A percentile compares a stretch with the other conserved stretches of the same genome.
These are phyloP conservation scores for Drosophila pseudoobscura DNA, from an alignment of 1,140 invertebrate species.

Conservation along the genomic window DNA sequence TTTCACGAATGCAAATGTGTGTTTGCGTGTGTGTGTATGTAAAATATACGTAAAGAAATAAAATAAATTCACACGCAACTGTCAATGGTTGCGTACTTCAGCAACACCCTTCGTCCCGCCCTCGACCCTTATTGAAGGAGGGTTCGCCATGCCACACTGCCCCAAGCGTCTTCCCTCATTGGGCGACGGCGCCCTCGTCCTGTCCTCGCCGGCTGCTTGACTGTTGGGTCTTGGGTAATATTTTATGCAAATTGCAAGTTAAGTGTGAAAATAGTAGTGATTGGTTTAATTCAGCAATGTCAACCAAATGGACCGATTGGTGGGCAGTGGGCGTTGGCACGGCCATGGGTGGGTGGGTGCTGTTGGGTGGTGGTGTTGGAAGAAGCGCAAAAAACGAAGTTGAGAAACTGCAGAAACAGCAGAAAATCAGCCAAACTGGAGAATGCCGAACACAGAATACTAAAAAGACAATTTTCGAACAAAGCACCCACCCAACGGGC, in stretches of 20 bases:
- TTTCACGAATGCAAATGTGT: slow-evolving; percentile 10
- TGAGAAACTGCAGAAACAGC: slow-evolving; percentile 72
- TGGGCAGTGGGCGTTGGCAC: slow-evolving; percentile 8
- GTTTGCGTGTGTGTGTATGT: slow-evolving; percentile 29
- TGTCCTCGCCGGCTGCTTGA: slow-evolving; percentile 50
- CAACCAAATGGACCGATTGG: slow-evolving; percentile 69
- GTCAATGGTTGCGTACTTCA: slow-evolving; percentile 74
- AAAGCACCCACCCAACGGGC: slow-evolving; percentile 52
- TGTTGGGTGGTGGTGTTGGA: not conserved
- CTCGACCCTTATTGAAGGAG: too few species aligned
- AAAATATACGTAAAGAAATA: slow-evolving; percentile 67
- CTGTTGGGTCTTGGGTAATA: slow-evolving; percentile 81
- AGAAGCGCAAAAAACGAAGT: slow-evolving; percentile 30
- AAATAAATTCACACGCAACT: slow-evolving; percentile 80
- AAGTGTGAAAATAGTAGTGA: slow-evolving; percentile 82
- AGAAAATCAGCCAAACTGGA: slow-evolving; percentile 73
- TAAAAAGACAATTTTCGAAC: slow-evolving; percentile 78
- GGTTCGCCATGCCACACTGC: too few species aligned
- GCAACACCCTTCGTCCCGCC: slow-evolving; percentile 48
- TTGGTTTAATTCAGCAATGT: slow-evolving; percentile 82
- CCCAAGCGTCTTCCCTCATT: not conserved
- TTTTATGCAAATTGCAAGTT: slow-evolving; percentile 82
- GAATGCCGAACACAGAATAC: slow-evolving; percentile 66
- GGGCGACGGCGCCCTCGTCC: not conserved
- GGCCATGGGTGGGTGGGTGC: slow-evolving; percentile 1